Evolutionary conservation across 30 jellyfish, hydroid and myxozoan genomes (phyloP), one percentile per base, ranked within the genome.

Genomic region (Aurelia coerulea): DNA sequence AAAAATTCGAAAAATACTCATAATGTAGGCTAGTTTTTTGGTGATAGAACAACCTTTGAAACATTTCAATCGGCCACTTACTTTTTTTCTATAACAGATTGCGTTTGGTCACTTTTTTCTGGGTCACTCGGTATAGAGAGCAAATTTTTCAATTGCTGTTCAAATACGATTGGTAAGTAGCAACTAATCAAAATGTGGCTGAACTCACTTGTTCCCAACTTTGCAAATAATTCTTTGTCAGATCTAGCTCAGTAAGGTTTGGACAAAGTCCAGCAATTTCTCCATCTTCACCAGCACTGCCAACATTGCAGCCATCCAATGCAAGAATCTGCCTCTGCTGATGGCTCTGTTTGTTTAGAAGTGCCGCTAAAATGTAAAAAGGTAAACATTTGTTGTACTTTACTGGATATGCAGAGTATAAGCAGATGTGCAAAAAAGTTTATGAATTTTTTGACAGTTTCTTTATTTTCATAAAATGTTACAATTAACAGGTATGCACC

Each of bases 181-280:
- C 42, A 68, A 68, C 41, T 15, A 6, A 41, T 41, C 34, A 49
- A 73, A 41, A 34, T 17, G 33, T 56, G 34, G n/a, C 53, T 29
- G 33, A 19, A 84, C 93, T 41, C 35, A 94, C 99, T 82, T 94
- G 89, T 18, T 75, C 91, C 99, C 99, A 94, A 75, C 90, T 23
- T n/a, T 65, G 78, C 3, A 94, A 72, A 13, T n/a, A 65, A 83
- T 94, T 94, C 33, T 73, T 78, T 31, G 99, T 59, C 42, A 94
- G 62, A 80, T 94, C 99, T 17, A 94, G 91, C 53, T 94, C 99
- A 34, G 19, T 54, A 14, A 94, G 66, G 56, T 78, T 75, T 13
- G 99, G 99, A 68, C 99, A 94, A 11, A 81, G 68, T 14, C 68
- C 83, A 18, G 85, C 46, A 15, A 94, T 94, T 78, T 80, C 95